Conservation (phyloP, 2,888 invertebrate genomes). For the Drosophila neonasuta region DNA sequence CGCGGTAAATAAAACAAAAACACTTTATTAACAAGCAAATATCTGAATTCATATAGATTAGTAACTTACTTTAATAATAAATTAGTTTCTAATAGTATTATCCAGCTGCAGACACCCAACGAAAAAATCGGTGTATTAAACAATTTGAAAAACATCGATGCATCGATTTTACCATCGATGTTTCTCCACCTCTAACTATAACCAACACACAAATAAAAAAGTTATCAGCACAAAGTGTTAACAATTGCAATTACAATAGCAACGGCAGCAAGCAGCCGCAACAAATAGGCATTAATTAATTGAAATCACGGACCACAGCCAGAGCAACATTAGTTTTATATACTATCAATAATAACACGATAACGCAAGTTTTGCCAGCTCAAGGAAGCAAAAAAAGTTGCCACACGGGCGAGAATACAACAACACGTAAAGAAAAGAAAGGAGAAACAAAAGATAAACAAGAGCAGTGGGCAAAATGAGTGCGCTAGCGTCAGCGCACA, state of each 20-base stretch:
- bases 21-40: too few species aligned
- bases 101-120: too few species aligned
- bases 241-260: conserved; percentile 34
- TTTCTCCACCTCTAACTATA: neutral
- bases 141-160: neutral
- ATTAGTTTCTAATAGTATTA: too few species aligned
- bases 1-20: too few species aligned
- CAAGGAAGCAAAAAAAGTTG: conserved; percentile 25
- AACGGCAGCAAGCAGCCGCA: conserved; percentile 12
- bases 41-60: too few species aligned
- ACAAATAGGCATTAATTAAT: conserved; percentile 19
- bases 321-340: conserved; percentile 4
- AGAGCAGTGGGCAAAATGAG: conserved; percentile 42
- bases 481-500: conserved; percentile 42
- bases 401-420: conserved; percentile 31
- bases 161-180: neutral
- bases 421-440: neutral
- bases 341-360: neutral
- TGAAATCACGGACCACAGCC: conserved; percentile 1
- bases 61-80: too few species aligned
- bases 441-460: conserved; percentile 41
- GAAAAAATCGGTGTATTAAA: too few species aligned
- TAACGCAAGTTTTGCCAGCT: neutral
- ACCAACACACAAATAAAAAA: conserved; percentile 6
- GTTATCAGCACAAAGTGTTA: conserved; percentile 36